phyloP scores from a whole-genome alignment of 2,888 invertebrate species.

The Desoria tigrina region DNA sequence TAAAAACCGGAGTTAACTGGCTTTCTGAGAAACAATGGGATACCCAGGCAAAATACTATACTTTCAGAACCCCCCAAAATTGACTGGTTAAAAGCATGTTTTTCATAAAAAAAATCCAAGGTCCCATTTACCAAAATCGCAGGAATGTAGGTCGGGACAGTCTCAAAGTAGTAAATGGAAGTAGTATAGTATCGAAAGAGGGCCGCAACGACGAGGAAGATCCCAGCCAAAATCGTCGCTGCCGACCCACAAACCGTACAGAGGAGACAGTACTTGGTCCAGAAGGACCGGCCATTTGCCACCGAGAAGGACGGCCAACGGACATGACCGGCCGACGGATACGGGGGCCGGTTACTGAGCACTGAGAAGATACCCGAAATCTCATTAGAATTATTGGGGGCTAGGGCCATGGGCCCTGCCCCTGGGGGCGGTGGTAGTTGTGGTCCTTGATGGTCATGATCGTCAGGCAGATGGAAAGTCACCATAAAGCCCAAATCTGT shows the following conservation, averaged over 20 bases:
- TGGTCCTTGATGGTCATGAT: too few relatives aligned
- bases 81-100: too few relatives aligned
- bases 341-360: constrained; percentile 35
- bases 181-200: constrained; percentile 76
- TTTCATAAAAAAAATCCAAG: too few relatives aligned
- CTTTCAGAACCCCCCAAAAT: too few relatives aligned
- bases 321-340: constrained; percentile 26
- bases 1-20: too few relatives aligned
- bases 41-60: too few relatives aligned
- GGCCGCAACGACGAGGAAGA: constrained; percentile 77
- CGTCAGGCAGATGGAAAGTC: too few relatives aligned
- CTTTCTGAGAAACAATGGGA: too few relatives aligned
- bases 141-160: constrained; percentile 91
- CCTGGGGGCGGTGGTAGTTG: too few relatives aligned
- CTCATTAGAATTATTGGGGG: constrained; percentile 24
- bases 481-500: too few relatives aligned
- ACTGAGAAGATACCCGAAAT: constrained; percentile 45
- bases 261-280: constrained; percentile 74
- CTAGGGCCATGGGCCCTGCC: too few relatives aligned
- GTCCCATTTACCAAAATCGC: constrained; percentile 88
- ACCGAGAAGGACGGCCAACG: constrained; percentile 47
- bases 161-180: constrained; percentile 76
- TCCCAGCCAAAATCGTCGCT: constrained; percentile 73
- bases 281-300: constrained; percentile 40
- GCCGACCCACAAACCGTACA: constrained; percentile 79